Percentiles rank a stretch among this genome's conserved stretches.
These are phyloP conservation scores for Onchidella celtica DNA, from an alignment of 2,888 invertebrate genomes.

Conservation along the genomic window DNA sequence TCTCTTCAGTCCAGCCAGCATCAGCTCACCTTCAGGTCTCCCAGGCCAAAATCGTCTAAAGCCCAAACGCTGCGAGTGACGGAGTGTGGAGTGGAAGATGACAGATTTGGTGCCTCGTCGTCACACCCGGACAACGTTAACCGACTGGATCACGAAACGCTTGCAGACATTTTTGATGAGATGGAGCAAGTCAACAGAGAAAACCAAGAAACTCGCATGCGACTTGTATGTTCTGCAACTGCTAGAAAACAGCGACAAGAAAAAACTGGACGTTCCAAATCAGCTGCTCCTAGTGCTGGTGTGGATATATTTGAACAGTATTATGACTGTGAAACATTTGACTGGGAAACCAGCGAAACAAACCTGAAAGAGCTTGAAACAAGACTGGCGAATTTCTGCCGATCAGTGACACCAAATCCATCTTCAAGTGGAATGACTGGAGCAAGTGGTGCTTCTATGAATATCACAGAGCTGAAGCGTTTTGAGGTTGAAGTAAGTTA, in stretches of 20 bases:
- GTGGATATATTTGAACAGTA: slow-evolving; percentile 48
- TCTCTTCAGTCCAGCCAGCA: background rate
- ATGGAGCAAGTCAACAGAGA: slow-evolving; percentile 63
- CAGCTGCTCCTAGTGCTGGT: background rate
- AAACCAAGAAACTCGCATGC: slow-evolving; percentile 56
- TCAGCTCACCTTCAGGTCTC: slow-evolving; percentile 5
- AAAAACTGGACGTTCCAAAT: slow-evolving; percentile 4
- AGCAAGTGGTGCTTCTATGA: slow-evolving; percentile 27
- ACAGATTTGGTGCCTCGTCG: background rate
- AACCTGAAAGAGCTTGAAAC: slow-evolving; percentile 68
- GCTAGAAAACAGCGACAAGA: slow-evolving; percentile 7
- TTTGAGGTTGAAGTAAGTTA: slow-evolving; percentile 63
- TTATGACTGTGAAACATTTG: slow-evolving; percentile 67
- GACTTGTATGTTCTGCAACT: slow-evolving; percentile 38
- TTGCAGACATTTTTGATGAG: slow-evolving; percentile 60
- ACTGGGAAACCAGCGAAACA: slow-evolving; percentile 74
- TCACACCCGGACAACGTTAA: slow-evolving; percentile 44
- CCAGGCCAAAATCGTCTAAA: slow-evolving; percentile 51
- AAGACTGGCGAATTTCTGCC: slow-evolving; percentile 62
- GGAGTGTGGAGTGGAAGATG: slow-evolving; percentile 54
- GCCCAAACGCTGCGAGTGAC: slow-evolving; percentile 57
- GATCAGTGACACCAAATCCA: slow-evolving; percentile 42
- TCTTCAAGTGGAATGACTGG: background rate
- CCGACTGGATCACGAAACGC: slow-evolving; percentile 32
- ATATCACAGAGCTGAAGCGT: slow-evolving; percentile 58